Base-by-base conservation (phyloP, 2,888 invertebrate species). In the Pedicia rivosa region DNA sequence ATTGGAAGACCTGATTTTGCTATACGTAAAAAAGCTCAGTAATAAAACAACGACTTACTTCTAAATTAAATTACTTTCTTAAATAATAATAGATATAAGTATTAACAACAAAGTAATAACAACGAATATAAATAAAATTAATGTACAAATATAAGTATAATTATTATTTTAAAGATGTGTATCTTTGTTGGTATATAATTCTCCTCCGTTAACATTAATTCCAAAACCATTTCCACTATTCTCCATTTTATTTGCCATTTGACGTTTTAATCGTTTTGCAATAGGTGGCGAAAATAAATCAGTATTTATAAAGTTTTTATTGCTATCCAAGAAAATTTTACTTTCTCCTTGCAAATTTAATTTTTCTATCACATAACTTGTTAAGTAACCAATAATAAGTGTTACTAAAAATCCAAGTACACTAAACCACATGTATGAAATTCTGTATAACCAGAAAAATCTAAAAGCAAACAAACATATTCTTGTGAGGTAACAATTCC, bases 401-500 rank as follows among this genome's bases (percentile, higher is more conserved):
- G 72, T 65, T 3, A 63, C 45, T 0, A 64, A 8, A 28, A 69
- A 55, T 16, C 73, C 74, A 13, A 71, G 43, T 1, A 66, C 61
- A 1, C 75, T 72, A 38, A 75, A 78, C 72, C 78, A 80, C 65
- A 78, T 65, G 50, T 80, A 81, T 0, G 81, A 81, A 16, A 81
- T 60, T 44, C 73, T 67, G 49, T 75, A 76, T n/a, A 76, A 55
- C 62, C 74, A 79, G 48, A 75, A 71, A 50, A 70, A 74, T 4
- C 26, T 17, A 9, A 26, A 35, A 17, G 25, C 25, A 14, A 20
- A n/a, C n/a, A n/a, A n/a, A n/a, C n/a, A n/a, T n/a, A n/a, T n/a
- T n/a, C n/a, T n/a, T n/a, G n/a, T n/a, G n/a, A n/a, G n/a, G n/a
- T n/a, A n/a, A n/a, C n/a, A n/a, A n/a, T n/a, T n/a, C n/a, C n/a